A percentile compares a stretch with the other conserved stretches of the same genome.
These are phyloP conservation scores for Vireo griseus DNA, from an alignment of 2,797 vertebrate species.

Conservation along the genomic window DNA sequence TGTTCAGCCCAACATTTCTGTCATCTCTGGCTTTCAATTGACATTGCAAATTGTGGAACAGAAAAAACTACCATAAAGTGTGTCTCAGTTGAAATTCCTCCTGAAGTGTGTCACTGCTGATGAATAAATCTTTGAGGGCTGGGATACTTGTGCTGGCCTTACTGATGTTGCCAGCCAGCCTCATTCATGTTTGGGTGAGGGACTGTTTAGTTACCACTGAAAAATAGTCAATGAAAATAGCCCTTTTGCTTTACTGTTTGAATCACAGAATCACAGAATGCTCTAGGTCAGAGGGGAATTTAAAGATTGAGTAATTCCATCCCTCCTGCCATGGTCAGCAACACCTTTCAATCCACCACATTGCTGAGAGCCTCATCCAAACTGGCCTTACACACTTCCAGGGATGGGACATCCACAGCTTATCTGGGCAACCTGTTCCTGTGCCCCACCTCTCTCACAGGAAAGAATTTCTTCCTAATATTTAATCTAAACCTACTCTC, in stretches of 20 bases:
- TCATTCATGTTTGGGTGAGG: neutral
- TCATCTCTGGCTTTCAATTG: constrained; percentile 14
- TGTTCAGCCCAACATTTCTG: neutral
- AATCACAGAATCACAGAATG: neutral
- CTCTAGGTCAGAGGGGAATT: neutral
- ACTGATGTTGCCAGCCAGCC: neutral
- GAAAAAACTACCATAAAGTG: neutral
- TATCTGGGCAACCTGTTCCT: neutral
- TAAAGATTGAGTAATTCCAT: neutral
- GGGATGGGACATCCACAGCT: neutral
- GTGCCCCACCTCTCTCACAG: neutral
- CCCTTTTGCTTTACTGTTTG: neutral
- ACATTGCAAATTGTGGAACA: neutral
- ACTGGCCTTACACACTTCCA: neutral
- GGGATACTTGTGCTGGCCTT: neutral
- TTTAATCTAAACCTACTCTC: neutral
- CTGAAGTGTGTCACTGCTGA: neutral
- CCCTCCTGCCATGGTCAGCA: rapidly evolving
- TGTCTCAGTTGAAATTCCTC: neutral
- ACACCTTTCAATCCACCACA: neutral
- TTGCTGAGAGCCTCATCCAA: neutral
- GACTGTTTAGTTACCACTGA: neutral
- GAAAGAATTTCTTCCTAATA: neutral
- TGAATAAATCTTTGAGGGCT: neutral
- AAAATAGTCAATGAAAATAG: neutral